A percentile compares a stretch with the other conserved stretches of the same genome.
Conservation (phyloP, 1,140 invertebrate genomes). For the Drosophila orena region DNA sequence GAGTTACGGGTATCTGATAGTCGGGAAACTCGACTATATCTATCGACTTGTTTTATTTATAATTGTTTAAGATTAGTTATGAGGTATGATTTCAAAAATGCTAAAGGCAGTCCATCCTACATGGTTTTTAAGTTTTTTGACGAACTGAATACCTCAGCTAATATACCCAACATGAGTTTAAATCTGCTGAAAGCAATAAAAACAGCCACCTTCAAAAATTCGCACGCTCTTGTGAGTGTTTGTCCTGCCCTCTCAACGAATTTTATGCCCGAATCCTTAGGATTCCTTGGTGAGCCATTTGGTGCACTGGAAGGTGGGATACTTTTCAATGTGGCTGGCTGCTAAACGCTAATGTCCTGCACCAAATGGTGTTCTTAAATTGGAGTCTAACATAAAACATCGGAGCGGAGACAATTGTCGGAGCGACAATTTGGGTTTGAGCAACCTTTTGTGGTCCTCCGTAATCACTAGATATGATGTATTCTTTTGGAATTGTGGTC, state of each 20-base stretch:
- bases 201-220: conserved; percentile 44
- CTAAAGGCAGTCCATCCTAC: background rate
- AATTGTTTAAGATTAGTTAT: no score
- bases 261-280: conserved; percentile 24
- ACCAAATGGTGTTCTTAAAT: conserved; percentile 13
- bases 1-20: no score
- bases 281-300: conserved; percentile 26
- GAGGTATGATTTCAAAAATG: background rate
- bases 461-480: no score
- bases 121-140: no score
- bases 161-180: background rate
- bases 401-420: background rate
- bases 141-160: fast-evolving
- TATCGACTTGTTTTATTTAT: no score
- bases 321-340: conserved; percentile 20
- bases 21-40: no score
- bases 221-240: conserved; percentile 22
- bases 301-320: conserved; percentile 14
- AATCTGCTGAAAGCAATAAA: conserved; percentile 18
- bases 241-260: background rate
- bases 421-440: background rate
- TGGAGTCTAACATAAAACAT: background rate
- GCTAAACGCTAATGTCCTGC: conserved; percentile 26
- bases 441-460: no score
- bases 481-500: no score